Evolutionary conservation across 2,113 vertebrate genomes (phyloP), one percentile per base, ranked within the genome.

Genomic region (Pollimyrus isidori): DNA sequence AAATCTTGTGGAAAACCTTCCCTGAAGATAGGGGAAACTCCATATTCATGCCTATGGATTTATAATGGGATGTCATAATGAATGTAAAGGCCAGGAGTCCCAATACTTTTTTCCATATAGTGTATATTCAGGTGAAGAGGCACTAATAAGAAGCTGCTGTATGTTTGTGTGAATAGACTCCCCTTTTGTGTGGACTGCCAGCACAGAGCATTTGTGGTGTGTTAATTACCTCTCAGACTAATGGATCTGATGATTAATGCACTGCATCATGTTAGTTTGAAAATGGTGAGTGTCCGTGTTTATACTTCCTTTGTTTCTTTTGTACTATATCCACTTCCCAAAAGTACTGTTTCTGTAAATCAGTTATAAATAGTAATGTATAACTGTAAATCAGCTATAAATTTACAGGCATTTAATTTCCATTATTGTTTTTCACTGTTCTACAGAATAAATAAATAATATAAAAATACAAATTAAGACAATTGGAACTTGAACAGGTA

Each of bases 151-250:
- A 86, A 86, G 53, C 26, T 86, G 23, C 49, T 7, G 23, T 52
- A 48, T 21, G 39, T n/a, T 48, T 84, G 19, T 83, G 45, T n/a
- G 69, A 83, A 48, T 19, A 73, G 62, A 73, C n/a, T 50, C 6
- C 13, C 23, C 46, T 48, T 62, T n/a, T 65, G n/a, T 35, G 39
- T 65, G 56, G 56, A 26, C 23, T 45, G 39, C 56, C 87, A 13
- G 23, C 45, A 49, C n/a, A 88, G 87, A 73, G 87, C 87, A 88
- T 73, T 88, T 88, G 45, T 49, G 45, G 46, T 73, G 10, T 73
- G 62, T 88, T 88, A 88, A 88, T 88, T 82, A 88, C 69, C 69
- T 50, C 46, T 88, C 19, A 26, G 26, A 39, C 65, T 88, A 88
- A 88, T 82, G 88, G 88, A 35, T 52, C 35, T 42, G 73, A 53